Conservation (phyloP, 2,888 invertebrate species). For the Hyles lineata region DNA sequence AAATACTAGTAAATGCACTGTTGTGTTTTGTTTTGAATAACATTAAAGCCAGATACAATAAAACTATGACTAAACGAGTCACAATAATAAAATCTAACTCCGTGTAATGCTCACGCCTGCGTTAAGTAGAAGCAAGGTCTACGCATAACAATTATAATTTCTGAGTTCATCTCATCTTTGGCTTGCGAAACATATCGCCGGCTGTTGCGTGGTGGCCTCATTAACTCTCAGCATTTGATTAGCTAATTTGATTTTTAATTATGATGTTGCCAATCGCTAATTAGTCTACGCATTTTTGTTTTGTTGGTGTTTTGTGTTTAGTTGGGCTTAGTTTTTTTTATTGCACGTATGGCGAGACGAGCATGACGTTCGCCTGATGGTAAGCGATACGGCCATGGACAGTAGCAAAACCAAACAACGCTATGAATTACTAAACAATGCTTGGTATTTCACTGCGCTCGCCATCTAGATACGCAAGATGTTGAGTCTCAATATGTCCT, state of each 20-base stretch:
- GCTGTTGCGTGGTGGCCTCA: slow-evolving; percentile 46
- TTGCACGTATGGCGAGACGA: too few species aligned
- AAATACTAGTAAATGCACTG: too few species aligned
- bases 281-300: slow-evolving; percentile 37
- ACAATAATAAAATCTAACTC: slow-evolving; percentile 35
- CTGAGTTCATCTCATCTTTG: slow-evolving; percentile 61
- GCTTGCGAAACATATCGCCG: slow-evolving; percentile 53
- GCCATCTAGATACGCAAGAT: too few species aligned
- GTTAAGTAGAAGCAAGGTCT: slow-evolving; percentile 74
- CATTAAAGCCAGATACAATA: not conserved
- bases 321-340: not conserved
- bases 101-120: slow-evolving; percentile 55
- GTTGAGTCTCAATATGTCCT: too few species aligned
- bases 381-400: too few species aligned
- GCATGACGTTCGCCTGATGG: too few species aligned
- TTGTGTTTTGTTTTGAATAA: too few species aligned
- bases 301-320: not conserved
- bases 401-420: too few species aligned
- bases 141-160: slow-evolving; percentile 56
- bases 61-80: not conserved
- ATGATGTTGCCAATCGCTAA: slow-evolving; percentile 43
- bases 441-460: too few species aligned
- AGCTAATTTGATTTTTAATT: slow-evolving; percentile 40
- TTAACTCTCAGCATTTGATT: slow-evolving; percentile 45
- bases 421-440: too few species aligned